Base-by-base conservation (phyloP, 2,113 vertebrate genomes). In the Periophthalmus modestus region DNA sequence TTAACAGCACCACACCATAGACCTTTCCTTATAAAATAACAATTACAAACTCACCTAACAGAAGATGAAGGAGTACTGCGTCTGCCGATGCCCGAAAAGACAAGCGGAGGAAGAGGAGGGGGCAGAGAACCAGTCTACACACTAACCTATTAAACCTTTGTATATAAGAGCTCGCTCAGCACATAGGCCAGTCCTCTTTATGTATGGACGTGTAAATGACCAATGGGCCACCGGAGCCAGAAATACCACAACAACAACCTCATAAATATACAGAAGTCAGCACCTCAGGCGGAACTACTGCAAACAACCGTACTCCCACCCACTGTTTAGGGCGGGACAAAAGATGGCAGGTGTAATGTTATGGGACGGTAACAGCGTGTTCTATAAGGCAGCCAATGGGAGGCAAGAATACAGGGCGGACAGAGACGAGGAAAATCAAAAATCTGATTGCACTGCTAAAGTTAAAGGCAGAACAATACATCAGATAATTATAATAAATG, bases 131-230 rank as follows among this genome's bases (percentile, higher is more conserved):
- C 55, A 28, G 87, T 83, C 78, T 66, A 87, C 89, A 91, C 91
- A 90, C 92, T 92, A 91, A 90, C n/a, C 83, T 89, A 92, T 82
- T 82, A 77, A 93, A 94, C n/a, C 89, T 93, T 54, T 92, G 94
- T 97, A 95, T 97, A 96, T 96, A 96, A 94, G 94, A 83, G 89
- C 93, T 92, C 79, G 87, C 94, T 96, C 93, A 91, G 94, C 93
- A 92, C 84, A 89, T 94, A 62, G 62, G 66, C 33, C 71, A 81
- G 91, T 79, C 93, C 96, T 97, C 91, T 91, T 95, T 97, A 97
- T 96, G 96, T 94, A 94, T 93, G 86, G 88, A 93, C 93, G 89
- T 91, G 92, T 89, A 94, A 5, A 14, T 59, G 95, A 94, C 96
- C 96, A 98, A 97, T 97, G 87, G 93, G 91, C 91, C 93, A 62